A percentile compares a stretch with the other conserved stretches of the same genome.
phyloP scores from a whole-genome alignment of 1,140 invertebrate species.

The Macrobrachium rosenbergii region DNA sequence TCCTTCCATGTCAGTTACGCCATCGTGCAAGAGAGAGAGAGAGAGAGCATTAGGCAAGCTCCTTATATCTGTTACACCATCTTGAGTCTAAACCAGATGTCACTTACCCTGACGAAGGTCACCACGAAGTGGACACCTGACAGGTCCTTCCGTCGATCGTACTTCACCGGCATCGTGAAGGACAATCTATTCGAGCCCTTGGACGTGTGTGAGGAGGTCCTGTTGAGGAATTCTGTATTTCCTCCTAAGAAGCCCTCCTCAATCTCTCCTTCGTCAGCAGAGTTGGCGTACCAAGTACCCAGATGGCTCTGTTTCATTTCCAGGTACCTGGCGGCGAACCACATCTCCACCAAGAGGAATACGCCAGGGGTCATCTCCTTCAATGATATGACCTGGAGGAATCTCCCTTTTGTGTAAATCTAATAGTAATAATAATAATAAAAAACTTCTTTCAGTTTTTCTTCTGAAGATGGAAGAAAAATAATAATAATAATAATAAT shows the following conservation, averaged over 20 bases:
- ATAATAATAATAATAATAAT: no score
- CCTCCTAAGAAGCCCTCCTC: neutral
- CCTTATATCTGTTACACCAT: no score
- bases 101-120: conserved; percentile 58
- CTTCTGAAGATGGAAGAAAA: no score
- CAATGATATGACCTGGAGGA: neutral
- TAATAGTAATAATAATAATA: no score
- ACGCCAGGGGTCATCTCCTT: neutral
- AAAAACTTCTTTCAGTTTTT: no score
- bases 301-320: neutral
- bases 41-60: no score
- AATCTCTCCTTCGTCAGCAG: no score
- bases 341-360: neutral
- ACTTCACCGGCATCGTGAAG: conserved; percentile 33
- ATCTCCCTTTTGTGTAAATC: neutral
- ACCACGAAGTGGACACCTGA: conserved; percentile 56
- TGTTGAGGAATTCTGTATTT: neutral
- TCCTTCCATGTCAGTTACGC: no score
- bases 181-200: neutral
- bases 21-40: no score
- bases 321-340: neutral
- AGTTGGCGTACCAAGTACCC: neutral
- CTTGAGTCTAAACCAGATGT: neutral
- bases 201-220: neutral
- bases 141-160: conserved; percentile 48